Percentiles rank a stretch among this genome's conserved stretches.
Evolutionary conservation across 2,797 vertebrate genomes (phyloP).

Genomic region (Megalops cyprinoides): DNA sequence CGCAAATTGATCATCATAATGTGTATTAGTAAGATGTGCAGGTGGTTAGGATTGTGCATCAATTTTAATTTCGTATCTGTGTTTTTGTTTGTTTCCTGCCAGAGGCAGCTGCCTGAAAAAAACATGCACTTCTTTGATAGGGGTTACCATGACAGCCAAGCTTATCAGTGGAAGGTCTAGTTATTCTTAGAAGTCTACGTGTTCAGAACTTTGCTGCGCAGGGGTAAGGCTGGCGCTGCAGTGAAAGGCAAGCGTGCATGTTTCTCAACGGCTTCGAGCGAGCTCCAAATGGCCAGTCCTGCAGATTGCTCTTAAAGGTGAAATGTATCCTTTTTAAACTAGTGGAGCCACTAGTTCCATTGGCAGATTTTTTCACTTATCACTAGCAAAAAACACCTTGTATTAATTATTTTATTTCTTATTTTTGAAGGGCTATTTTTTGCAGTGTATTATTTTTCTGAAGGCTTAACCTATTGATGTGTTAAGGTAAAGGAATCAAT

Average conservation of each 20-base stretch:
- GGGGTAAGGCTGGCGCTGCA: background rate
- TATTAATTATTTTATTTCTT: too few relatives aligned
- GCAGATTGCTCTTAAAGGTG: background rate
- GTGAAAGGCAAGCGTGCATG: conserved; percentile 8
- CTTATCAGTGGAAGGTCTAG: conserved; percentile 10
- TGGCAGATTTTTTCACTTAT: background rate
- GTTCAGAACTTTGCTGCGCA: conserved; percentile 26
- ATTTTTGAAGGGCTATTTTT: too few relatives aligned
- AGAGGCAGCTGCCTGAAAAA: conserved; percentile 22
- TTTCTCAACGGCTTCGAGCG: background rate
- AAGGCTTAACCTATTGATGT: too few relatives aligned
- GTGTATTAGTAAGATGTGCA: conserved; percentile 1
- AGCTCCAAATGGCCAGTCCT: background rate
- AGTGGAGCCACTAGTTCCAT: background rate
- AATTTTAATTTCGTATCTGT: background rate
- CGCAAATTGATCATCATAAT: background rate
- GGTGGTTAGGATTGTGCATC: background rate
- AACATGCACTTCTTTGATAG: conserved; percentile 31
- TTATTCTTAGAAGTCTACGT: conserved; percentile 34
- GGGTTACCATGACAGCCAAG: conserved; percentile 33
- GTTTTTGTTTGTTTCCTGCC: conserved; percentile 23
- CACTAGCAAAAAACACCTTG: too few relatives aligned
- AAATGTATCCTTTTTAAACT: background rate
- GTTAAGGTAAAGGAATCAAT: too few relatives aligned
- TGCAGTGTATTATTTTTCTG: too few relatives aligned